Conservation (phyloP, 1,140 invertebrate genomes). For the Propsilocerus akamusi region DNA sequence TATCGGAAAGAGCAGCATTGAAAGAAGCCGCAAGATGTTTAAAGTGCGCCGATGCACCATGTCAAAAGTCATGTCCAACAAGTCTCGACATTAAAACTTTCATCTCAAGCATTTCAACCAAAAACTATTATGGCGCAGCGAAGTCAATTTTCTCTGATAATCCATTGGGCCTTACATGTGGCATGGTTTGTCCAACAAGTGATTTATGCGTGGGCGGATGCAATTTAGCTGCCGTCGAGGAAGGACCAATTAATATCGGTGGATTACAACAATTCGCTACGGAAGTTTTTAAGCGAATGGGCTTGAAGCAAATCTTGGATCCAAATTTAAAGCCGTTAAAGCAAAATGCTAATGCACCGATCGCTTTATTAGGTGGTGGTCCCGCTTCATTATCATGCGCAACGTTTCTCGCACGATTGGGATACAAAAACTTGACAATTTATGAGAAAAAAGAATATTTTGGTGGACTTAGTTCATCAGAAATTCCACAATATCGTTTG, state of each 20-base stretch:
- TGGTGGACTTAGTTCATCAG: constrained; percentile 76
- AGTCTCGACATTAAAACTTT: constrained; percentile 94
- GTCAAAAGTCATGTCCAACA: constrained; percentile 96
- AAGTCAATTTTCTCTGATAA: constrained; percentile 95
- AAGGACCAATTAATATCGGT: constrained; percentile 96
- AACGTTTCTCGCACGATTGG: constrained; percentile 81
- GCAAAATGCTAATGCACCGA: constrained; percentile 46
- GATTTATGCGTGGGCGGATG: constrained; percentile 96
- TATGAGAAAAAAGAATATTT: constrained; percentile 78
- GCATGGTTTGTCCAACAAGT: constrained; percentile 98
- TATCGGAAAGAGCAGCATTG: constrained; percentile 85
- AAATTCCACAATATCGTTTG: constrained; percentile 93
- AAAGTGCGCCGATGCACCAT: constrained; percentile 96
- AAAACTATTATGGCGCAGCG: constrained; percentile 97
- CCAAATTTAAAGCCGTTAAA: constrained; percentile 37
- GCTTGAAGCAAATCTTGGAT: constrained; percentile 65
- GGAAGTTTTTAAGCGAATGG: constrained; percentile 89
- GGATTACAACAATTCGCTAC: constrained; percentile 95
- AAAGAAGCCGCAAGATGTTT: constrained; percentile 80
- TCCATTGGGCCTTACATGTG: constrained; percentile 87
- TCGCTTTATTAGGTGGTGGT: constrained; percentile 84
- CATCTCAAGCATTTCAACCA: constrained; percentile 91
- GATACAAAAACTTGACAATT: constrained; percentile 80
- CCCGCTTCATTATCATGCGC: constrained; percentile 95
- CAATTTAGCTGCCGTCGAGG: constrained; percentile 86